Conservation (phyloP, 1,140 invertebrate species). For the Gyrodactylus salaris region DNA sequence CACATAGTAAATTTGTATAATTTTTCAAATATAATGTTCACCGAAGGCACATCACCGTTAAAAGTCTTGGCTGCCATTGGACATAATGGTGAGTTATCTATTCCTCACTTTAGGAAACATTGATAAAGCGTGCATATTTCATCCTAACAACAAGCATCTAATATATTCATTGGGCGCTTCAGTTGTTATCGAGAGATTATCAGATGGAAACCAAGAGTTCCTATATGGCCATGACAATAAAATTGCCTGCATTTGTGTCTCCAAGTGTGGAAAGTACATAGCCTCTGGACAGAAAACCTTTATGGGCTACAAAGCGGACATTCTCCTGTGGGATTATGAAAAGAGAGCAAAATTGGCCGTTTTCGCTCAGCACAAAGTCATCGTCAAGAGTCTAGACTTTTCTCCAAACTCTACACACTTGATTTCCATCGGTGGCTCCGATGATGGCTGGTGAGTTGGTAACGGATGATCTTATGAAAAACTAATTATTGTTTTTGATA, state of each 20-base stretch:
- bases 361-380: constrained; percentile 46
- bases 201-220: constrained; percentile 35
- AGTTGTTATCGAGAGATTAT: constrained; percentile 38
- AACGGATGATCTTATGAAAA: not conserved
- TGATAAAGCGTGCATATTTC: constrained; percentile 30
- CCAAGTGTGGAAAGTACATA: constrained; percentile 37
- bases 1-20: too few relatives aligned
- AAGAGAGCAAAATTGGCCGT: constrained; percentile 26
- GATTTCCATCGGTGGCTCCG: constrained; percentile 46
- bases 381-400: constrained; percentile 43
- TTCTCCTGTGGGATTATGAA: constrained; percentile 52
- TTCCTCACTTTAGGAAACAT: constrained; percentile 30
- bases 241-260: constrained; percentile 42
- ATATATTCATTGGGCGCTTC: constrained; percentile 50
- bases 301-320: constrained; percentile 49
- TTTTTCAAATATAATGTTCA: not conserved
- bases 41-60: not conserved
- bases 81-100: too few relatives aligned
- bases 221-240: constrained; percentile 45
- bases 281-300: constrained; percentile 57
- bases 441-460: constrained; percentile 38
- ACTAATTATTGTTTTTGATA: constrained; percentile 2
- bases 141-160: constrained; percentile 37
- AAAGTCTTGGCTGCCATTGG: not conserved
- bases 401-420: constrained; percentile 41